Evolutionary conservation across 1,140 invertebrate species (phyloP).

Genomic region (Neoseiulus cucumeris): DNA sequence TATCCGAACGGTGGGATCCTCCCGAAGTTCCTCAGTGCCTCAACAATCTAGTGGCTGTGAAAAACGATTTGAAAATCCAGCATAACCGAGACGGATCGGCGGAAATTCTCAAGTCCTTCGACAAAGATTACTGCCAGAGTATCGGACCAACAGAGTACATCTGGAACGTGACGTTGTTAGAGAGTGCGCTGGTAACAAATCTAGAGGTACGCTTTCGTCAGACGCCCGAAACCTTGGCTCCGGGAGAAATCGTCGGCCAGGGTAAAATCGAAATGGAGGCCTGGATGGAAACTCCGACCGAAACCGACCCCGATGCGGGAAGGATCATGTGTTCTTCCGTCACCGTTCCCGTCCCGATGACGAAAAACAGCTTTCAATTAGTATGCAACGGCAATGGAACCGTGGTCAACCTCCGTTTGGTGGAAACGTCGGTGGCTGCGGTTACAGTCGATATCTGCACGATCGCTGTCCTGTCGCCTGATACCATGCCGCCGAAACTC

Average conservation of each 20-base stretch:
- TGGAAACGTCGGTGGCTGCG: background rate
- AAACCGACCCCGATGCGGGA: background rate
- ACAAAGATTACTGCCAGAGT: constrained; percentile 6
- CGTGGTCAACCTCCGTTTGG: background rate
- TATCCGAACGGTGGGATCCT: background rate
- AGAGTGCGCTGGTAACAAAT: constrained; percentile 2
- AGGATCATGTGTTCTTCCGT: background rate
- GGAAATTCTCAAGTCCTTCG: constrained; percentile 1
- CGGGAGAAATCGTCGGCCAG: background rate
- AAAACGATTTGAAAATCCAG: background rate
- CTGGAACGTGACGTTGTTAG: constrained; percentile 9
- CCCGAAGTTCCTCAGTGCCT: background rate
- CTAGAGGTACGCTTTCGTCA: constrained; percentile 1
- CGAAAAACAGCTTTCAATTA: background rate
- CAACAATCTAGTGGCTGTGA: constrained; percentile 2
- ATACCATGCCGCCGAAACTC: constrained; percentile 7
- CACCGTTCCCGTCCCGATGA: background rate
- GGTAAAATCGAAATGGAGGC: constrained; percentile 5
- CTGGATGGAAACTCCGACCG: constrained; percentile 6
- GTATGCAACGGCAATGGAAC: constrained; percentile 7
- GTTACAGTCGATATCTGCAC: constrained; percentile 5
- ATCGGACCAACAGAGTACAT: background rate
- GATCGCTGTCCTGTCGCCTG: background rate
- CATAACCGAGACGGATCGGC: constrained; percentile 8
- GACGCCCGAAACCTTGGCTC: background rate